Evolutionary conservation across 2,888 invertebrate species (phyloP).

Genomic region (Scelioninae gen. 2): DNA sequence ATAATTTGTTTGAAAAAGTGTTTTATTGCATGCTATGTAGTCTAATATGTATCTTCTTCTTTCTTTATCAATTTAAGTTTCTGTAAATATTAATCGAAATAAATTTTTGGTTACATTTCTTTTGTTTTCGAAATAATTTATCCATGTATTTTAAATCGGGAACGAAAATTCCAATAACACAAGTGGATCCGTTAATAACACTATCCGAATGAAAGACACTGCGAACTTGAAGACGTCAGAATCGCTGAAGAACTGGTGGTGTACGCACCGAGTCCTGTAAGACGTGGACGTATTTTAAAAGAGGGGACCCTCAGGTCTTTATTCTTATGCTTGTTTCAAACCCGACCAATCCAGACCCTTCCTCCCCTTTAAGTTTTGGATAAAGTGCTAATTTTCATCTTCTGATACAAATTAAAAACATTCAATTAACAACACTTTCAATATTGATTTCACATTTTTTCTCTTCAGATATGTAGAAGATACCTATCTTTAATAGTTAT

Average conservation of each 20-base stretch:
- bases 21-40: too few relatives aligned
- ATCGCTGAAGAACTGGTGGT: constrained; percentile 71
- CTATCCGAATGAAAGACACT: constrained; percentile 53
- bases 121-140: too few relatives aligned
- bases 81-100: too few relatives aligned
- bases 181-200: constrained; percentile 17
- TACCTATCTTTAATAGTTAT: too few relatives aligned
- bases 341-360: constrained; percentile 54
- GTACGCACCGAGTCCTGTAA: constrained; percentile 67
- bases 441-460: constrained; percentile 1
- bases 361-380: constrained; percentile 36
- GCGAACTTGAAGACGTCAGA: constrained; percentile 64
- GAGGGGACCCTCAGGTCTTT: constrained; percentile 65
- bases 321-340: constrained; percentile 64
- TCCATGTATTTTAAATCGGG: background rate
- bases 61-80: too few relatives aligned
- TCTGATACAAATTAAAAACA: constrained; percentile 46
- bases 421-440: constrained; percentile 40
- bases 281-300: constrained; percentile 65
- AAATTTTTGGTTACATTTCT: too few relatives aligned
- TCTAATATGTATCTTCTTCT: too few relatives aligned
- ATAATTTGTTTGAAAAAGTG: too few relatives aligned
- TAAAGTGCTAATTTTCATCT: constrained; percentile 54
- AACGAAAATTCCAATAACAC: constrained; percentile 5
- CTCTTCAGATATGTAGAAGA: background rate